Evolutionary conservation across 2,113 vertebrate species (phyloP).

Genomic region (Campylomormyrus numenius): DNA sequence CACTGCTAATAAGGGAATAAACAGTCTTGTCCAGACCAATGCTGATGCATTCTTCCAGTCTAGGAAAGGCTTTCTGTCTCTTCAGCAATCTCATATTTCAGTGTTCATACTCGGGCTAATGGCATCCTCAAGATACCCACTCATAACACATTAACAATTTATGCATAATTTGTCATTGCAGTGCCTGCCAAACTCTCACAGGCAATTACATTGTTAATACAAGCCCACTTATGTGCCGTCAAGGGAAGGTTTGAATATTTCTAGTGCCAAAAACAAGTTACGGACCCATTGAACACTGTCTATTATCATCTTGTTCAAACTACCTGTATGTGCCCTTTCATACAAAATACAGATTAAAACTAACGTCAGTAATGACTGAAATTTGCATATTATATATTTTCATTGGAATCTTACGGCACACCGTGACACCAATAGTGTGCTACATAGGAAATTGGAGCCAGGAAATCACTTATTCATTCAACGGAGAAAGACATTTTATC

Average conservation of each 20-base stretch:
- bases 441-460: background rate
- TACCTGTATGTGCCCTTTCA: background rate
- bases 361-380: background rate
- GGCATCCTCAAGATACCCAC: background rate
- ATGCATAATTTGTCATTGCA: conserved; percentile 4
- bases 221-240: background rate
- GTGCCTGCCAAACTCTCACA: background rate
- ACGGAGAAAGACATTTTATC: background rate
- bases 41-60: background rate
- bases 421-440: background rate
- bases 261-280: background rate
- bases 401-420: background rate
- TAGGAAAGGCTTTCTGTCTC: background rate
- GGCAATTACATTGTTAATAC: background rate
- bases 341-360: background rate
- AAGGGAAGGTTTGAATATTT: background rate
- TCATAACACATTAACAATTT: background rate
- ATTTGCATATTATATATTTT: background rate
- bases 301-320: background rate
- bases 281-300: background rate
- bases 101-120: background rate
- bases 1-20: background rate
- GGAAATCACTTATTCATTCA: background rate
- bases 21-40: background rate
- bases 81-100: background rate